phyloP scores from a whole-genome alignment of 2,113 vertebrate species.

The Mirza zaza region DNA sequence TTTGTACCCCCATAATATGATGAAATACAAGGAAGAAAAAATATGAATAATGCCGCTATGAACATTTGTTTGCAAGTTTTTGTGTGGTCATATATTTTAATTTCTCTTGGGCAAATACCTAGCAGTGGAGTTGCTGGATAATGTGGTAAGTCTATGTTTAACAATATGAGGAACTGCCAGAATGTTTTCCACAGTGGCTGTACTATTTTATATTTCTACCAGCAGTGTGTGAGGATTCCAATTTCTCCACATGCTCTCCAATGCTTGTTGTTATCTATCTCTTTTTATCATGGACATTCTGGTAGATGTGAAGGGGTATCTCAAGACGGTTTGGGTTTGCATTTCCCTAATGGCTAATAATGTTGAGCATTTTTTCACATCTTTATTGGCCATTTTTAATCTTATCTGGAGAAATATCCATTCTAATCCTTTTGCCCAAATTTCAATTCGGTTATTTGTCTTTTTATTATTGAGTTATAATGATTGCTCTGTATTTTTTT shows the following conservation, averaged over 20 bases:
- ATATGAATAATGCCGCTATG: neutral
- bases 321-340: neutral
- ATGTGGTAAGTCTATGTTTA: neutral
- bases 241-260: neutral
- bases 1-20: no score
- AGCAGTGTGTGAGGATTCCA: neutral
- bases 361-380: neutral
- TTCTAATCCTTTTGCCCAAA: neutral
- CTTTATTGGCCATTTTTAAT: neutral
- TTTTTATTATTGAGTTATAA: neutral
- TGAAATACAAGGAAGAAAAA: no score
- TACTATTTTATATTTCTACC: neutral
- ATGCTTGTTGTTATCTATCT: neutral
- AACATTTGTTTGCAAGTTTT: neutral
- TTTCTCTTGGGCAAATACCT: neutral
- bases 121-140: neutral
- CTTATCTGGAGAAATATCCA: neutral
- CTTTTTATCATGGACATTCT: neutral
- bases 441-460: neutral
- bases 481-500: neutral
- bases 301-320: neutral
- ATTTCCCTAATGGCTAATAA: neutral
- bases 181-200: neutral
- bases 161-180: neutral
- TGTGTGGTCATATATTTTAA: neutral